Conservation (phyloP, 2,797 vertebrate species). For the Aulostomus chinensis region DNA sequence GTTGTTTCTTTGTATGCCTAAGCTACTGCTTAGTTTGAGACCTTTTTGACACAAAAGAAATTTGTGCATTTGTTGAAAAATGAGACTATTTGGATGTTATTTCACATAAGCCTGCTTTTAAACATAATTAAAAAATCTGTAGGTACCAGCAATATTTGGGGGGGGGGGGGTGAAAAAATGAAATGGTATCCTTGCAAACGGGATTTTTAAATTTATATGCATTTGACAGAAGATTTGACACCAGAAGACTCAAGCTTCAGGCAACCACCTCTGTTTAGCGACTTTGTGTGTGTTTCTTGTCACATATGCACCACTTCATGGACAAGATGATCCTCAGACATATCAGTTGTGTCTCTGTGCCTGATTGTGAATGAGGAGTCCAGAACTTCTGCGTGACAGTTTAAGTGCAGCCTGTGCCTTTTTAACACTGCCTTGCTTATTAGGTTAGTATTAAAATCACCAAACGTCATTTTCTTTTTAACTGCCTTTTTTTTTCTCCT, state of each 20-base stretch:
- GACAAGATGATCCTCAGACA: constrained; percentile 10
- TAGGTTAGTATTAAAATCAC: constrained; percentile 28
- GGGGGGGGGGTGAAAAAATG: background rate
- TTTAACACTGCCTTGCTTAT: constrained; percentile 62
- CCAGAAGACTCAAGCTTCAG: background rate
- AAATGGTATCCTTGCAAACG: background rate
- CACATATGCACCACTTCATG: constrained; percentile 39
- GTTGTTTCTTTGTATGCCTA: constrained; percentile 49
- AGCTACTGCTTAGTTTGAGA: constrained; percentile 25
- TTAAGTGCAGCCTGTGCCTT: constrained; percentile 69
- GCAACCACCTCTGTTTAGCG: constrained; percentile 11
- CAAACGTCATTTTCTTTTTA: constrained; percentile 8
- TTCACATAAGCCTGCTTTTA: constrained; percentile 14
- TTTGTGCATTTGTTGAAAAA: constrained; percentile 1
- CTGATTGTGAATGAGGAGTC: constrained; percentile 1
- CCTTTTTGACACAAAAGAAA: constrained; percentile 25
- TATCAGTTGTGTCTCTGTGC: constrained; percentile 10
- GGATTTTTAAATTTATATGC: constrained; percentile 30
- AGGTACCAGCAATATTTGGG: background rate
- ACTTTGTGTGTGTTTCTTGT: constrained; percentile 7
- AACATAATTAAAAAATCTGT: constrained; percentile 27
- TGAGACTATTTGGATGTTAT: constrained; percentile 17
- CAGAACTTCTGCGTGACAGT: constrained; percentile 1
- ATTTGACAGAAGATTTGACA: constrained; percentile 26
- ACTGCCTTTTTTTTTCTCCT: background rate